Conservation (phyloP, 2,113 vertebrate genomes). For the Sapayoa aenigma region DNA sequence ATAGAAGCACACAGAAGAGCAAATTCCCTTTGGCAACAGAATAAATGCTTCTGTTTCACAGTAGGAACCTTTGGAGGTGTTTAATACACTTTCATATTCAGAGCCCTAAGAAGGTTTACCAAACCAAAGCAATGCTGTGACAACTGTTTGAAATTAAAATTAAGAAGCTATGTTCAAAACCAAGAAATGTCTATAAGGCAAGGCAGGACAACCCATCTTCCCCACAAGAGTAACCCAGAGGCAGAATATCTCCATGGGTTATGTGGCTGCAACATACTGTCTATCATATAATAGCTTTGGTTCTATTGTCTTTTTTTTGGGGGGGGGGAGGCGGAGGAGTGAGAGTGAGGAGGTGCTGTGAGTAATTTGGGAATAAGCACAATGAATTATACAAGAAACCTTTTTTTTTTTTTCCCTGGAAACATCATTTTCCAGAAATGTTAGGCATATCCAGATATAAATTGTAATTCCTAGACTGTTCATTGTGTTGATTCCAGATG, state of each 20-base stretch:
- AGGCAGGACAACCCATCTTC: neutral
- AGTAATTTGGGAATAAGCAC: neutral
- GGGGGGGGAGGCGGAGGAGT: too few species aligned
- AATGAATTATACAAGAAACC: neutral
- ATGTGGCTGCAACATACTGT: accelerated
- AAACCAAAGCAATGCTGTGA: neutral
- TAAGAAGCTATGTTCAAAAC: neutral
- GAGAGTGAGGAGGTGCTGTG: too few species aligned
- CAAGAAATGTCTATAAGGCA: neutral
- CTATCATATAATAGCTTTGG: neutral
- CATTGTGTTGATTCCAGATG: neutral
- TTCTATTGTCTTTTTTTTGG: neutral
- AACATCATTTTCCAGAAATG: neutral
- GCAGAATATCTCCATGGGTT: neutral
- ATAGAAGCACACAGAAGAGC: neutral
- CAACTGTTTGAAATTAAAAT: neutral
- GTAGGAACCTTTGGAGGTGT: accelerated
- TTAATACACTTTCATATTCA: neutral
- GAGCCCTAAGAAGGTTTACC: neutral
- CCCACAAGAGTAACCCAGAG: neutral
- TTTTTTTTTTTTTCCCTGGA: neutral
- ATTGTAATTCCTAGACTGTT: neutral
- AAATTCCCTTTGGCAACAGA: neutral
- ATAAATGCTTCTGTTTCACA: neutral
- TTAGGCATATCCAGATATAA: neutral